A percentile compares a stretch with the other conserved stretches of the same genome.
Conservation (phyloP, 2,797 vertebrate species). For the Tapirus indicus region DNA sequence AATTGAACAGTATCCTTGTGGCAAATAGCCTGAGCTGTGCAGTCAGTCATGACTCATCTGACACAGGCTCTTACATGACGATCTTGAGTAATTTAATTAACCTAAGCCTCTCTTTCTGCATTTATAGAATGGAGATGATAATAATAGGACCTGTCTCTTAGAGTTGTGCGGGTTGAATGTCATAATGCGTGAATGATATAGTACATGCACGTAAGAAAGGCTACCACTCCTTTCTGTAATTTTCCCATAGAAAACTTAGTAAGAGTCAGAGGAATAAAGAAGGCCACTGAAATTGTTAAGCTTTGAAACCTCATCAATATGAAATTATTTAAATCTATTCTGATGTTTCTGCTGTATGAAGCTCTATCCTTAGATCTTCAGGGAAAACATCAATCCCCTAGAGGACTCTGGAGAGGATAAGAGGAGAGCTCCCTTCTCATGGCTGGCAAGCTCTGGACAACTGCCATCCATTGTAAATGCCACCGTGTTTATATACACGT, state of each 20-base stretch:
- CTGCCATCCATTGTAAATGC: not conserved
- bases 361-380: not conserved
- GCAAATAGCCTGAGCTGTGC: not conserved
- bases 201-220: rapidly evolving
- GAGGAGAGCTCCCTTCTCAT: not conserved
- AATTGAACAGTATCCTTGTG: not conserved
- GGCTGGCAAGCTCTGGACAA: not conserved
- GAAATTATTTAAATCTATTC: not conserved
- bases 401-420: not conserved
- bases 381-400: not conserved
- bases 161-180: not conserved
- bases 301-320: not conserved
- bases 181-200: rapidly evolving
- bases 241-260: not conserved
- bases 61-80: not conserved
- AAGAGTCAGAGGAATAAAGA: not conserved
- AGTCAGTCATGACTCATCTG: not conserved
- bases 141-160: not conserved
- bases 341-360: not conserved
- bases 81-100: not conserved
- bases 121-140: not conserved
- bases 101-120: not conserved
- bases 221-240: not conserved
- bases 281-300: not conserved
- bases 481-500: not conserved